A percentile compares a stretch with the other conserved stretches of the same genome.
These are phyloP conservation scores for Dromas ardeola DNA, from an alignment of 2,113 vertebrate species.

Conservation along the genomic window DNA sequence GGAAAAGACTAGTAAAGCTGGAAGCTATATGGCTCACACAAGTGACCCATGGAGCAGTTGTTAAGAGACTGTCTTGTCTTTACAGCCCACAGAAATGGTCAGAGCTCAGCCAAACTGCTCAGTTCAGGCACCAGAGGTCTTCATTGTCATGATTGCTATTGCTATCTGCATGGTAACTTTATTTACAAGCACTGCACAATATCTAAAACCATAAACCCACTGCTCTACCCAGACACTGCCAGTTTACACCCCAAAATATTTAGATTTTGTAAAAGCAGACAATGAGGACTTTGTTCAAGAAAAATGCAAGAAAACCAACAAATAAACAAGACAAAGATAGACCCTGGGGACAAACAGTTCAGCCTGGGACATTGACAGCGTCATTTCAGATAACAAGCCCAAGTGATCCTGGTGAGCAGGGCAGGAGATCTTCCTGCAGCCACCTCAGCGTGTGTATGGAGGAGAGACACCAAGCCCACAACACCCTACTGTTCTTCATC, in stretches of 20 bases:
- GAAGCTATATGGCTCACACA: background rate
- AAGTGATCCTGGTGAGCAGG: background rate
- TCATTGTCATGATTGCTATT: background rate
- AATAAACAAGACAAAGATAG: constrained; percentile 21
- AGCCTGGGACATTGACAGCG: background rate
- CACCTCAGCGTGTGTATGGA: background rate
- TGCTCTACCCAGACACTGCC: background rate
- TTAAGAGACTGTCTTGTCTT: background rate
- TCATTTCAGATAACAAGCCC: background rate
- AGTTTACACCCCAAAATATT: background rate
- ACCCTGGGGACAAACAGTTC: background rate
- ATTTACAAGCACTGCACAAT: background rate
- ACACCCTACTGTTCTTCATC: background rate
- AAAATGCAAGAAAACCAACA: constrained; percentile 11
- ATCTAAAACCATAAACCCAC: background rate
- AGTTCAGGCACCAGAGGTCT: background rate
- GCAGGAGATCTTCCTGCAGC: background rate
- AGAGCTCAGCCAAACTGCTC: background rate
- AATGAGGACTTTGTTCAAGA: background rate
- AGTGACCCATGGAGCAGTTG: background rate
- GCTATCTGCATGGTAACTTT: background rate
- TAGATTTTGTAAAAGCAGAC: background rate
- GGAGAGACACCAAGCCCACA: background rate
- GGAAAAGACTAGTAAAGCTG: background rate
- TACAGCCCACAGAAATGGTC: background rate